Base-by-base conservation (phyloP, 2,888 invertebrate genomes). In the Papilio gigon region DNA sequence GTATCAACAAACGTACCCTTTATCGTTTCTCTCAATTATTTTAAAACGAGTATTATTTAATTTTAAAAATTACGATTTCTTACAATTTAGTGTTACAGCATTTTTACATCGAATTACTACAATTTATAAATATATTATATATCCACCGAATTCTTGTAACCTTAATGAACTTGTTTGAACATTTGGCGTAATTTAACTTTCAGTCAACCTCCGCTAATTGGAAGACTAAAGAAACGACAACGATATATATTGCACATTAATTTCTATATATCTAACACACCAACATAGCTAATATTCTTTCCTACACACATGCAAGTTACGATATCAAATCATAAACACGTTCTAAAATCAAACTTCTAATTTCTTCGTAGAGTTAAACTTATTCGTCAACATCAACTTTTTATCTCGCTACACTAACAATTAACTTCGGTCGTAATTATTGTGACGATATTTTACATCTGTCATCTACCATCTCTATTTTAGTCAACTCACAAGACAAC, bases 131-230 rank as follows among this genome's bases (percentile, higher is more conserved):
- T 74, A 71, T 73, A 80, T 78, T 74, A 8, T 30, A 30, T 30
- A 30, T 77, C 78, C 73, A 78, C 82, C 81, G 78, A 77, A 82
- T 82, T 75, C 71, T 74, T 77, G 71, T 86, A 81, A 84, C 73
- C 79, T 81, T 87, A 85, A 84, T 86, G 86, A 87, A 86, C 84
- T 78, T 78, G 65, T 78, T 75, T 84, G n/a, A 78, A 74, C 74
- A 74, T 86, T 88, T 86, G 87, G 86, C 87, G 85, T 83, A 53
- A 50, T 80, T 82, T 69, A 74, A 72, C 77, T 76, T 79, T 86
- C 87, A 89, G 88, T 87, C 89, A 82, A 89, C 86, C 88, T 85
- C 81, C 87, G 75, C 78, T 67, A 72, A 73, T 76, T 90, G 90
- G 90, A 91, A 91, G 90, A 91, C 90, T 82, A 85, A 87, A 82